These are phyloP conservation scores for Hoplias malabaricus DNA, from an alignment of 2,113 vertebrate species.

Conservation along the genomic window DNA sequence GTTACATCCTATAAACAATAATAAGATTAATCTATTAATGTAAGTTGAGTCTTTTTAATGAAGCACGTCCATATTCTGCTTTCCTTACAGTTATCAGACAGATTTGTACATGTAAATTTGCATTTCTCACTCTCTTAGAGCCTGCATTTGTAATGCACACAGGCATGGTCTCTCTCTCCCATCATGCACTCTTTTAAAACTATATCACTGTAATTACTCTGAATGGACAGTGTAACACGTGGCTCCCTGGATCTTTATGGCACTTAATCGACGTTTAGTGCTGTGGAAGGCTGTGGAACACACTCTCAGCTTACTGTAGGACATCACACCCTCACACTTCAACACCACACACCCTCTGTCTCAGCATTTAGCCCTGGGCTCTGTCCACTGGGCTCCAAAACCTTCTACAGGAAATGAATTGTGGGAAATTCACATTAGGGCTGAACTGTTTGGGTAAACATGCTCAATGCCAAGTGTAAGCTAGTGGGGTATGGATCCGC, in stretches of 20 bases:
- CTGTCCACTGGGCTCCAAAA: not conserved
- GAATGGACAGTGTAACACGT: not conserved
- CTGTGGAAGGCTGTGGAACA: not conserved
- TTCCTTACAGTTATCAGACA: too few species aligned
- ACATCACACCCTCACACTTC: conserved; percentile 1
- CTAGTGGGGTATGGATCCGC: too few species aligned
- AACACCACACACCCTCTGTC: not conserved
- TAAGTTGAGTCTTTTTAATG: too few species aligned
- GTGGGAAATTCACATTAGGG: not conserved
- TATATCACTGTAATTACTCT: conserved; percentile 30
- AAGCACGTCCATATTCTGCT: too few species aligned
- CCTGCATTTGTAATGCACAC: not conserved
- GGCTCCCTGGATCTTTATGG: conserved; percentile 11
- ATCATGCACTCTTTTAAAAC: not conserved
- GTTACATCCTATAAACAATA: too few species aligned
- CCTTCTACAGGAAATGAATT: not conserved
- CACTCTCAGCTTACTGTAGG: not conserved
- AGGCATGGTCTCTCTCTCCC: not conserved
- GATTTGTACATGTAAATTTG: too few species aligned
- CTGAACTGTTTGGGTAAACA: too few species aligned
- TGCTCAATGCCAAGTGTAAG: too few species aligned
- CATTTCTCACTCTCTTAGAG: not conserved
- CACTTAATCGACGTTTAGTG: conserved; percentile 16
- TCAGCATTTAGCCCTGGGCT: not conserved
- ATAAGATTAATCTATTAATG: too few species aligned